Conservation (phyloP, 2,113 vertebrate species). For the Rallus limicola region DNA sequence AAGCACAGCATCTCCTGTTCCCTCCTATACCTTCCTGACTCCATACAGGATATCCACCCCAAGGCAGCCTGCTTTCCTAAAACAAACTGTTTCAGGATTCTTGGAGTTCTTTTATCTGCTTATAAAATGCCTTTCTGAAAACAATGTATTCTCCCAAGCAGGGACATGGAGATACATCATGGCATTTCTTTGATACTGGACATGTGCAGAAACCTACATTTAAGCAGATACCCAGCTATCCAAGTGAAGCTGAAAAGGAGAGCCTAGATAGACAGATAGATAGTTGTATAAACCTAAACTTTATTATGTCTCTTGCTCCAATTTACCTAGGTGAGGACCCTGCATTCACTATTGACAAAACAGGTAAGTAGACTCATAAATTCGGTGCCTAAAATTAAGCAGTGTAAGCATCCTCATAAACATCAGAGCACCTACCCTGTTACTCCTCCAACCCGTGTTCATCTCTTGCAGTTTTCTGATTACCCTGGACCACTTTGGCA, state of each 20-base stretch:
- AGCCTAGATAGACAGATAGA: background rate
- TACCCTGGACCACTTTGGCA: background rate
- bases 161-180: background rate
- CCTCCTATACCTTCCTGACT: conserved; percentile 60
- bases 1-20: conserved; percentile 30
- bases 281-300: background rate
- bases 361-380: background rate
- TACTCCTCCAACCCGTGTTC: background rate
- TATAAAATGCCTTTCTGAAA: conserved; percentile 3
- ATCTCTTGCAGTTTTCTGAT: background rate
- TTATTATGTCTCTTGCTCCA: background rate
- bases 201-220: background rate
- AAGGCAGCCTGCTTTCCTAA: conserved; percentile 39
- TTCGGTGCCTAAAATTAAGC: background rate
- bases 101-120: conserved; percentile 31
- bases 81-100: conserved; percentile 16
- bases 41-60: conserved; percentile 56
- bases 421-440: background rate
- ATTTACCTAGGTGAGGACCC: background rate
- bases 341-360: background rate
- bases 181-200: background rate
- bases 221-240: background rate
- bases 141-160: background rate
- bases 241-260: background rate
- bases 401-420: background rate